Conservation (phyloP, 2,888 invertebrate genomes). For the Tanytarsus gracilentus region DNA sequence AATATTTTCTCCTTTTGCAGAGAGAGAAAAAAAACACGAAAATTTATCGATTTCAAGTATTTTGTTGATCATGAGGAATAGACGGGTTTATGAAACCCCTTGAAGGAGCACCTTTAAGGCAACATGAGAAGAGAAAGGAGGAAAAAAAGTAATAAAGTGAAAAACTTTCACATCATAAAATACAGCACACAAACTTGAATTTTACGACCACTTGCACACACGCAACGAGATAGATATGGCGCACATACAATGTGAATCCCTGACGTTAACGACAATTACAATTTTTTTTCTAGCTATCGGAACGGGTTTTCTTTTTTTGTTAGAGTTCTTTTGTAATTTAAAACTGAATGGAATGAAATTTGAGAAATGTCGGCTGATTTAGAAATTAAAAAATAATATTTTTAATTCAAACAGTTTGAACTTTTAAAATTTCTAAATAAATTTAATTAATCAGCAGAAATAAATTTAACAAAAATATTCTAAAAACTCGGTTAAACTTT, state of each 20-base stretch:
- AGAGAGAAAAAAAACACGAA: background rate
- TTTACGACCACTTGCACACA: conserved; percentile 16
- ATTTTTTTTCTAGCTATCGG: background rate
- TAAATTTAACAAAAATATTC: too few relatives aligned
- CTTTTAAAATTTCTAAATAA: too few relatives aligned
- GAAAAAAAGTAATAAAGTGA: conserved; percentile 16
- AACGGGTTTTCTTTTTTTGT: background rate
- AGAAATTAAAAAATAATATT: too few relatives aligned
- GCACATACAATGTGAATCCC: background rate
- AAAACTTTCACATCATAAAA: conserved; percentile 27
- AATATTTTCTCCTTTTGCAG: background rate
- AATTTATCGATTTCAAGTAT: background rate
- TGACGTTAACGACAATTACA: conserved; percentile 17
- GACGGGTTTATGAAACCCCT: too few relatives aligned
- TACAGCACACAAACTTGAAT: conserved; percentile 22
- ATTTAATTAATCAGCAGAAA: too few relatives aligned
- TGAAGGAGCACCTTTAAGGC: background rate
- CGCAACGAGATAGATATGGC: background rate
- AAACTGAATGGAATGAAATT: too few relatives aligned
- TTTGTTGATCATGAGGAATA: background rate
- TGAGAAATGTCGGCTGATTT: too few relatives aligned
- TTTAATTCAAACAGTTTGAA: too few relatives aligned
- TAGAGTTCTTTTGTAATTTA: too few relatives aligned
- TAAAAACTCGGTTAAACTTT: too few relatives aligned
- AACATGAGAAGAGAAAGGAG: background rate